Evolutionary conservation across 2,797 vertebrate genomes (phyloP).

Genomic region (Pseudochromis fuscus): DNA sequence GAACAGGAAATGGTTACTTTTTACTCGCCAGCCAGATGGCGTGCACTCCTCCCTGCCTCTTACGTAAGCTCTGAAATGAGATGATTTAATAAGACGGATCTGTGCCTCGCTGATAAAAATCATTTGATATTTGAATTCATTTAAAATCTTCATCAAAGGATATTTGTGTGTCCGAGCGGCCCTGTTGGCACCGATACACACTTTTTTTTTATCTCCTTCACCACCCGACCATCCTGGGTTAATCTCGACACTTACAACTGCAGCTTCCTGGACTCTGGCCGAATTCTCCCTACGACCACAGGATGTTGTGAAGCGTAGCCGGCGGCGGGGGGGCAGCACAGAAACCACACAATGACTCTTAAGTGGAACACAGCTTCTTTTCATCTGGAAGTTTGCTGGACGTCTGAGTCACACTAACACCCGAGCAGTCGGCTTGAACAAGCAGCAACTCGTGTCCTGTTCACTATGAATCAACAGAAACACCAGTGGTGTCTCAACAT

Average conservation of each 20-base stretch:
- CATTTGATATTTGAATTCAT: too few species aligned
- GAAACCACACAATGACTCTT: constrained; percentile 20
- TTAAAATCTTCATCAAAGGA: too few species aligned
- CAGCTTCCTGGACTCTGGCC: constrained; percentile 9
- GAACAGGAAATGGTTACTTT: too few species aligned
- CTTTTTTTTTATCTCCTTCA: background rate
- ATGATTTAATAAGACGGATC: too few species aligned
- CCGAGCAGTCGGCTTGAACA: background rate
- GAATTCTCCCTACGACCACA: constrained; percentile 34
- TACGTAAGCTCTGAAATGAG: too few species aligned
- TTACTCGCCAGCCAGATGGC: too few species aligned
- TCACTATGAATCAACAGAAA: too few species aligned
- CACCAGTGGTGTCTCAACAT: background rate
- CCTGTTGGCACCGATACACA: background rate
- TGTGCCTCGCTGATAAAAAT: too few species aligned
- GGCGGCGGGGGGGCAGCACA: constrained; percentile 3
- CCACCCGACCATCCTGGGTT: too few species aligned
- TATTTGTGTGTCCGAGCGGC: too few species aligned
- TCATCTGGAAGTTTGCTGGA: constrained; percentile 32
- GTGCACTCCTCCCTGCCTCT: too few species aligned
- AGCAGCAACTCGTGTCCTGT: background rate
- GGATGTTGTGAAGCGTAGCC: constrained; percentile 36
- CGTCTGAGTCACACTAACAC: constrained; percentile 7
- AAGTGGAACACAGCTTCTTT: constrained; percentile 7
- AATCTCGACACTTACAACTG: background rate